Conservation (phyloP, 2,113 vertebrate species). For the Climacteris rufus region DNA sequence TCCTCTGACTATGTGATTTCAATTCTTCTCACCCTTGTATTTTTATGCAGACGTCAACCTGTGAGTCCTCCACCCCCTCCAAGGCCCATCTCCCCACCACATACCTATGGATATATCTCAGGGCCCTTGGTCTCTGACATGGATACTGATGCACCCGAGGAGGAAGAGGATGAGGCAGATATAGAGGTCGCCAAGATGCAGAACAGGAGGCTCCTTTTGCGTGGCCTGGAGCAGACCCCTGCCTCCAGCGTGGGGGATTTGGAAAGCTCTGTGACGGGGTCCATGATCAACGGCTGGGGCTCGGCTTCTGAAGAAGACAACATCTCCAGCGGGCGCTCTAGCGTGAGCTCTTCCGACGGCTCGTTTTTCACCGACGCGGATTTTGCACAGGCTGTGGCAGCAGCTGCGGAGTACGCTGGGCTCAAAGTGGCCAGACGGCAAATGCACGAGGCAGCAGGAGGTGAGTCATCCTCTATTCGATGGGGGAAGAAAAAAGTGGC, state of each 20-base stretch:
- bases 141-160: slow-evolving; percentile 91
- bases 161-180: slow-evolving; percentile 86
- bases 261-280: slow-evolving; percentile 97
- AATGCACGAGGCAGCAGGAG: slow-evolving; percentile 79
- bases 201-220: slow-evolving; percentile 84
- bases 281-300: slow-evolving; percentile 99
- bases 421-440: slow-evolving; percentile 88
- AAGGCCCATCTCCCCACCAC: slow-evolving; percentile 88
- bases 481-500: fast-evolving
- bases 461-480: background rate
- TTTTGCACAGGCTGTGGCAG: slow-evolving; percentile 95
- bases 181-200: slow-evolving; percentile 91
- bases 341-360: slow-evolving; percentile 95
- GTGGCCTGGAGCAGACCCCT: slow-evolving; percentile 94
- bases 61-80: slow-evolving; percentile 92
- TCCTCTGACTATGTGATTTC: background rate
- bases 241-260: slow-evolving; percentile 96
- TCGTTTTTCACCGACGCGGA: slow-evolving; percentile 98
- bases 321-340: slow-evolving; percentile 94
- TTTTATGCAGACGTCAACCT: slow-evolving; percentile 79
- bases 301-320: slow-evolving; percentile 97
- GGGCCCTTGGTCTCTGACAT: slow-evolving; percentile 89
- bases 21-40: background rate
- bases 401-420: slow-evolving; percentile 92
- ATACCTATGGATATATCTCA: slow-evolving; percentile 95